Evolutionary conservation across 2,113 vertebrate genomes (phyloP).

Genomic region (Leptodactylus fuscus): DNA sequence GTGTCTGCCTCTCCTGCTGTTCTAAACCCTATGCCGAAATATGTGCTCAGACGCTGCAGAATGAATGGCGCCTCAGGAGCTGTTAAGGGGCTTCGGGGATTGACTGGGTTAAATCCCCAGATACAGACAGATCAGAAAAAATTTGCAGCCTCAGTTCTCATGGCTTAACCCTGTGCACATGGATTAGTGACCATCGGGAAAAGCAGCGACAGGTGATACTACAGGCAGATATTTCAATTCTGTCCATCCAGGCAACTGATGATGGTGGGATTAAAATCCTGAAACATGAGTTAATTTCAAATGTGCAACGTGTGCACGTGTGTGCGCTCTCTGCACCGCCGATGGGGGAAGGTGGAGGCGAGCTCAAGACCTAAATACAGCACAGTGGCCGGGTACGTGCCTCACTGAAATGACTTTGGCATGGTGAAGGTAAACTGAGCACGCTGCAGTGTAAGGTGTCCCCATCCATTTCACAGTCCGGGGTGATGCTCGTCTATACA

Average conservation of each 20-base stretch:
- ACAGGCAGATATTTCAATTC: constrained; percentile 51
- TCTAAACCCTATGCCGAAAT: constrained; percentile 34
- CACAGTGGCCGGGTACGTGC: constrained; percentile 38
- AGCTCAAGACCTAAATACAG: constrained; percentile 36
- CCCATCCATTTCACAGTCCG: not conserved
- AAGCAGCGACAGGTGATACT: constrained; percentile 60
- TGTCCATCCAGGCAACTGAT: constrained; percentile 60
- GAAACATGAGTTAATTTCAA: constrained; percentile 61
- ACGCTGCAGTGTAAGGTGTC: constrained; percentile 24
- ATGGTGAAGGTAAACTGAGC: constrained; percentile 42
- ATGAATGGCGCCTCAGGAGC: constrained; percentile 60
- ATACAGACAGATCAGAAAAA: constrained; percentile 60
- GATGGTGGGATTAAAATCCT: constrained; percentile 60
- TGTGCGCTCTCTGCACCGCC: constrained; percentile 1
- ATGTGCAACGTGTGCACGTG: constrained; percentile 59
- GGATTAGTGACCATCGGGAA: constrained; percentile 59
- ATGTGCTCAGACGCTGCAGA: constrained; percentile 57
- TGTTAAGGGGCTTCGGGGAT: constrained; percentile 60
- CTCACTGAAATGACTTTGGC: constrained; percentile 48
- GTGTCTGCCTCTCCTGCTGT: constrained; percentile 49
- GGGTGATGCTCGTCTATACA: constrained; percentile 23
- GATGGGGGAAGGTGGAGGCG: constrained; percentile 48
- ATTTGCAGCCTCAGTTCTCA: constrained; percentile 57
- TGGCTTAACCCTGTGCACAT: constrained; percentile 61
- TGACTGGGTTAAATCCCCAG: constrained; percentile 60